Conservation (phyloP, 1,140 invertebrate species). For the Anoplophora glabripennis region DNA sequence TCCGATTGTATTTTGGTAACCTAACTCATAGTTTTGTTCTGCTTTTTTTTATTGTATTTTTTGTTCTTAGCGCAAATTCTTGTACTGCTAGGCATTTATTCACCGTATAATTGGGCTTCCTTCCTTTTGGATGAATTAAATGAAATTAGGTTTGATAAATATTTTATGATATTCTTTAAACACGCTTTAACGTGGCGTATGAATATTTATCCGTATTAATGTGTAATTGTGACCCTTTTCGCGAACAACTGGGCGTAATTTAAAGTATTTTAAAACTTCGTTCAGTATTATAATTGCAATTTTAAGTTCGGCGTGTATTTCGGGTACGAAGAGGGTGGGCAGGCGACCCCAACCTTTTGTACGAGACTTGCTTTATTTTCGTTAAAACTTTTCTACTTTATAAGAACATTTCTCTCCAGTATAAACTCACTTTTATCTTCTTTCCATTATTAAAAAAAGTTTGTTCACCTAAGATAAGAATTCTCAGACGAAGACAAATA, state of each 20-base stretch:
- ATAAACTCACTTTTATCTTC: slow-evolving; percentile 28
- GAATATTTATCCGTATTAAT: too few relatives aligned
- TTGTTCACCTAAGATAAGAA: slow-evolving; percentile 27
- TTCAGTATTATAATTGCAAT: slow-evolving; percentile 28
- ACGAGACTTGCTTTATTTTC: slow-evolving; percentile 25
- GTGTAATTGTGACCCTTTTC: too few relatives aligned
- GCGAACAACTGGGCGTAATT: slow-evolving; percentile 1
- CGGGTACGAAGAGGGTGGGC: background rate
- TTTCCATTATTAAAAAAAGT: slow-evolving; percentile 28
- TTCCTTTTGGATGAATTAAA: too few relatives aligned
- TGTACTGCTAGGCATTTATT: too few relatives aligned
- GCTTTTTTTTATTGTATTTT: too few relatives aligned
- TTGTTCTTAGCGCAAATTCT: too few relatives aligned
- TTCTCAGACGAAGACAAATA: background rate
- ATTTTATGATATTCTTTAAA: too few relatives aligned
- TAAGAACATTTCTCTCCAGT: slow-evolving; percentile 28
- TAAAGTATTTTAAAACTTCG: slow-evolving; percentile 26
- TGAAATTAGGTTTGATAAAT: too few relatives aligned
- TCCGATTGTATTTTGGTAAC: too few relatives aligned
- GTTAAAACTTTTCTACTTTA: slow-evolving; percentile 29
- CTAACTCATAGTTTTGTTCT: too few relatives aligned
- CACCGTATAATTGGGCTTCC: too few relatives aligned
- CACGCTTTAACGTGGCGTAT: too few relatives aligned
- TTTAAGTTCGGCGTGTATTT: slow-evolving; percentile 21
- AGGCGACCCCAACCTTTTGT: slow-evolving; percentile 18